Evolutionary conservation across 2,888 invertebrate genomes (phyloP).

Genomic region (Chirona hameri): DNA sequence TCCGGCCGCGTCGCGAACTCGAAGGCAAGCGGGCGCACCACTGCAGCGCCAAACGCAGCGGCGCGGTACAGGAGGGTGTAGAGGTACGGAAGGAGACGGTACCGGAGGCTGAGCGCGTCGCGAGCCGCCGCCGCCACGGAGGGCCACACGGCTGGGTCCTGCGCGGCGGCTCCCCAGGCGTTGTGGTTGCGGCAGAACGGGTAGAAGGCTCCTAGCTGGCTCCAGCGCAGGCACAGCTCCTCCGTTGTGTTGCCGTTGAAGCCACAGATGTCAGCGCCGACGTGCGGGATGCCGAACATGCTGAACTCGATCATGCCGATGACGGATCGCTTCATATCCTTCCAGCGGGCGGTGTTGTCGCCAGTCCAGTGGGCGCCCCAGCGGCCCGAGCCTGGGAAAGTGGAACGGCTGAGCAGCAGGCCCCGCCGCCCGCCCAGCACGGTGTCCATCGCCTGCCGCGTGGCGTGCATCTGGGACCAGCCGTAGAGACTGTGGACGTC

Average conservation of each 20-base stretch:
- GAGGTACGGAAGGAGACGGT: conserved; percentile 50
- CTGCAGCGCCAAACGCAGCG: conserved; percentile 45
- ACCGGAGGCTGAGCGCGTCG: conserved; percentile 43
- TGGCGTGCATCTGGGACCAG: conserved; percentile 41
- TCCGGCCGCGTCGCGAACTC: too few species aligned
- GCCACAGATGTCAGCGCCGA: too few species aligned
- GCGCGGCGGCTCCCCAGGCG: conserved; percentile 29
- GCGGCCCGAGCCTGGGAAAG: conserved; percentile 44
- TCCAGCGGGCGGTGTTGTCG: conserved; percentile 50
- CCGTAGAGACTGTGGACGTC: conserved; percentile 45
- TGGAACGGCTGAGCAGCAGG: conserved; percentile 40
- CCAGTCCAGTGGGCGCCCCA: conserved; percentile 82
- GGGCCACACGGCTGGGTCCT: conserved; percentile 38
- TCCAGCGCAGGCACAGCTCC: too few species aligned
- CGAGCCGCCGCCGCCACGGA: conserved; percentile 40
- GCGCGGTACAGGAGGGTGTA: conserved; percentile 50
- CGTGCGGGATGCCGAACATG: conserved; percentile 71
- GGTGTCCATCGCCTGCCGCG: conserved; percentile 34
- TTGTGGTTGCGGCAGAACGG: conserved; percentile 41
- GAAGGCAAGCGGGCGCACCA: conserved; percentile 45
- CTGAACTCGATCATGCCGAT: conserved; percentile 64
- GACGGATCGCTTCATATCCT: conserved; percentile 35
- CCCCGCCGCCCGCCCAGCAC: too few species aligned
- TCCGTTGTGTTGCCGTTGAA: too few species aligned
- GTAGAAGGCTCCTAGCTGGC: too few species aligned